Conservation (phyloP, 2,888 invertebrate species). For the Noctua comes region DNA sequence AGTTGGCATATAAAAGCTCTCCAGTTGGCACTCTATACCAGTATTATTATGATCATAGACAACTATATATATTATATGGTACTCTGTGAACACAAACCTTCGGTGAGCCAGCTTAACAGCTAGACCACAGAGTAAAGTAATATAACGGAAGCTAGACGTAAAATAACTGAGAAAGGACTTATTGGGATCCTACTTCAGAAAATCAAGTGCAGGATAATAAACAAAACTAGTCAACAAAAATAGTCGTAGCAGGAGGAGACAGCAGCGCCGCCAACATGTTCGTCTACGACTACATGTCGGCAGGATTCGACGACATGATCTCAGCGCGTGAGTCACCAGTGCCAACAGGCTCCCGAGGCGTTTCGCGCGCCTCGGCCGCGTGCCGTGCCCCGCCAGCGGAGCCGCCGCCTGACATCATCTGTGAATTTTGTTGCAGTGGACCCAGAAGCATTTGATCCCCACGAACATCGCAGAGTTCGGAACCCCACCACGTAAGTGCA, state of each 20-base stretch:
- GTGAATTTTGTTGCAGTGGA: conserved; percentile 37
- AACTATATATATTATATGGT: too few species aligned
- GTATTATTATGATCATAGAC: too few species aligned
- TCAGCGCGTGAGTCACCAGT: conserved; percentile 7
- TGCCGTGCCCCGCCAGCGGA: too few species aligned
- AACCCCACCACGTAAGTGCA: conserved; percentile 31
- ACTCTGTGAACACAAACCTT: not conserved
- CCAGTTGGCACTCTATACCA: too few species aligned
- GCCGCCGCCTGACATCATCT: not conserved
- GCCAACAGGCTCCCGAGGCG: too few species aligned
- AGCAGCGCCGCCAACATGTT: not conserved
- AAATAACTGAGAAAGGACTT: not conserved
- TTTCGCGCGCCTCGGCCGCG: not conserved
- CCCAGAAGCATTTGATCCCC: conserved; percentile 25
- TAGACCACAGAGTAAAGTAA: too few species aligned
- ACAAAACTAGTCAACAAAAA: not conserved
- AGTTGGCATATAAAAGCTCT: too few species aligned
- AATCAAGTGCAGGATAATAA: not conserved
- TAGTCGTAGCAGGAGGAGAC: not conserved
- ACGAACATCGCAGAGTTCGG: not conserved
- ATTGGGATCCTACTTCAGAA: not conserved
- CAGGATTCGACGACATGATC: conserved; percentile 10
- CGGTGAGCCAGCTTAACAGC: not conserved
- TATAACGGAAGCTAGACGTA: too few species aligned
- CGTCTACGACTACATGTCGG: not conserved